phyloP scores from a whole-genome alignment of 2,797 vertebrate genomes.

The Argentina silus region DNA sequence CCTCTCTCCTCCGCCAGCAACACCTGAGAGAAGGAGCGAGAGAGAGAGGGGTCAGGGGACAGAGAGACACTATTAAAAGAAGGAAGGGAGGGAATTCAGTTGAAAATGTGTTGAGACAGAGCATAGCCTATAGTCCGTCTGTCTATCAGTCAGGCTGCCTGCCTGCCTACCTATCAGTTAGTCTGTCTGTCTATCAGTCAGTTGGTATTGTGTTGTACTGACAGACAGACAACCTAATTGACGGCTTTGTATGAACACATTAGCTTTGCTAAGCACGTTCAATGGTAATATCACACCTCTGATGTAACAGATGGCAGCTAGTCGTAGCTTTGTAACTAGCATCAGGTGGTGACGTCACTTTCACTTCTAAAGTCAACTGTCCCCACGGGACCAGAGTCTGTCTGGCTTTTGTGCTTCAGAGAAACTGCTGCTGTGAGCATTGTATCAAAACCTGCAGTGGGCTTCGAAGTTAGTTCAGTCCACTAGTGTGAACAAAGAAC shows the following conservation, averaged over 20 bases:
- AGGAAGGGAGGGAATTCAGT: background rate
- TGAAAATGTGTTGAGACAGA: no score
- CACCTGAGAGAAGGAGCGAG: conserved; percentile 70
- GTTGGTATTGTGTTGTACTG: no score
- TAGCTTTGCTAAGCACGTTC: background rate
- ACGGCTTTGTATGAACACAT: background rate
- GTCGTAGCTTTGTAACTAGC: no score
- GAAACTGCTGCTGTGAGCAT: no score
- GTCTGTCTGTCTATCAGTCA: background rate
- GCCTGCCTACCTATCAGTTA: background rate
- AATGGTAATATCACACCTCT: background rate
- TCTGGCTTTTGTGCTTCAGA: no score
- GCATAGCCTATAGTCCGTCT: background rate
- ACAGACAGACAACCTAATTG: background rate
- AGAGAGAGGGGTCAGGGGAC: background rate
- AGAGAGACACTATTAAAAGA: background rate
- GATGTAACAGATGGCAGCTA: no score
- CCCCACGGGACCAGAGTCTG: no score
- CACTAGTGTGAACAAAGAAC: no score
- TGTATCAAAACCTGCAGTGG: no score
- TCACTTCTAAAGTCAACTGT: no score
- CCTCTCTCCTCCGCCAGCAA: conserved; percentile 89
- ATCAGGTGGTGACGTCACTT: no score
- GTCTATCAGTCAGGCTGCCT: background rate
- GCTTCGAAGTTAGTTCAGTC: no score